Percentiles rank a stretch among this genome's conserved stretches.
These are phyloP conservation scores for Uropsilus gracilis DNA, from an alignment of 2,113 vertebrate species.

Conservation along the genomic window DNA sequence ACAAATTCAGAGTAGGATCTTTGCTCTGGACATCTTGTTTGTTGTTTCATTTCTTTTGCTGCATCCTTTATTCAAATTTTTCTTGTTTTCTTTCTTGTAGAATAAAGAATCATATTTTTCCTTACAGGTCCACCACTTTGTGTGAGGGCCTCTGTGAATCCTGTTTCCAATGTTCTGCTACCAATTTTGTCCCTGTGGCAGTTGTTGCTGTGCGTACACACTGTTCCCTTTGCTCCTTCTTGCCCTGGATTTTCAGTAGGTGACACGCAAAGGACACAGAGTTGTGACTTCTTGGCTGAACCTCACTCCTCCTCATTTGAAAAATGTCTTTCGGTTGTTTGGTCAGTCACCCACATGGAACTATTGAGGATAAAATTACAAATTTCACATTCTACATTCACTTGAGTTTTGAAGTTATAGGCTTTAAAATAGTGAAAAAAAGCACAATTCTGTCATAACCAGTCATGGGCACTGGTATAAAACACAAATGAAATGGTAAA, in stretches of 20 bases:
- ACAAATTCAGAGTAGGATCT: slow-evolving; percentile 61
- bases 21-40: slow-evolving; percentile 63
- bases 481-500: not conserved
- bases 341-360: not conserved
- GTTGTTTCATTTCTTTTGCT: slow-evolving; percentile 64
- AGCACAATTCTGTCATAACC: not conserved
- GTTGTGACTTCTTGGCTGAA: fast-evolving
- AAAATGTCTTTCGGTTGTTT: not conserved
- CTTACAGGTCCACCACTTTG: not conserved
- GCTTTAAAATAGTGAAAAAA: not conserved
- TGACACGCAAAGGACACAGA: not conserved
- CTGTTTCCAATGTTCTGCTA: not conserved
- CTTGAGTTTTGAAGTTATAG: not conserved
- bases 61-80: slow-evolving; percentile 1
- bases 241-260: not conserved
- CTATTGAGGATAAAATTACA: not conserved
- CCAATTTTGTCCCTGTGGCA: not conserved
- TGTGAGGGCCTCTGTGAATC: not conserved
- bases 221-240: not conserved
- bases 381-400: not conserved
- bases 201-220: not conserved
- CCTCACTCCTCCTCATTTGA: not conserved
- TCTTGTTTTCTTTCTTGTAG: not conserved
- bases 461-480: not conserved
- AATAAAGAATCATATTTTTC: not conserved